Conservation (phyloP, 2,888 invertebrate species). For the Apocheima hispidaria region DNA sequence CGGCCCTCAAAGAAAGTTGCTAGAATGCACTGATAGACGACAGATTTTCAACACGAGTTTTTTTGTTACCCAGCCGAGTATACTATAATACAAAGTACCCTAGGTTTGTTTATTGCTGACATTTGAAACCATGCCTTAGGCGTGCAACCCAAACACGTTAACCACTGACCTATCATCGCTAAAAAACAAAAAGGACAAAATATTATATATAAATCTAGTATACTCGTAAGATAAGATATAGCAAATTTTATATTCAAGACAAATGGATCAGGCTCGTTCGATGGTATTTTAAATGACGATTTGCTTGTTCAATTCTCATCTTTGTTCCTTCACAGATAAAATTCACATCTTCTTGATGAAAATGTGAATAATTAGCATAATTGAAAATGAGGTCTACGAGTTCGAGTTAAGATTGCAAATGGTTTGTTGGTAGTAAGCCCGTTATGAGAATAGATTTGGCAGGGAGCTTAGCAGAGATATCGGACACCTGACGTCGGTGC, state of each 20-base stretch:
- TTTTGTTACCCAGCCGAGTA: too few species aligned
- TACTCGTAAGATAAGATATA: too few species aligned
- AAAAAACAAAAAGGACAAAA: too few species aligned
- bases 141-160: too few species aligned
- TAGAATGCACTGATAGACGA: too few species aligned
- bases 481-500: slow-evolving; percentile 63
- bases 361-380: slow-evolving; percentile 18
- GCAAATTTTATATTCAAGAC: neutral
- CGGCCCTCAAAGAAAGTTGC: too few species aligned
- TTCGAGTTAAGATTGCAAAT: slow-evolving; percentile 40
- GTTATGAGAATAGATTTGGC: slow-evolving; percentile 77
- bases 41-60: too few species aligned
- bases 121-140: too few species aligned
- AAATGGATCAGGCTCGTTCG: slow-evolving; percentile 48
- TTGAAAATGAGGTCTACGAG: slow-evolving; percentile 43
- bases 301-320: slow-evolving; percentile 32
- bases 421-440: slow-evolving; percentile 29
- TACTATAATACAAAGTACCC: too few species aligned
- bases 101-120: too few species aligned
- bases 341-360: slow-evolving; percentile 2
- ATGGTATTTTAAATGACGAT: slow-evolving; percentile 58
- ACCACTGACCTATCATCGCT: too few species aligned
- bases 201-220: too few species aligned
- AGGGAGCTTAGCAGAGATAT: slow-evolving; percentile 63
- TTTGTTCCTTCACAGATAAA: neutral